Evolutionary conservation across 1,140 invertebrate species (phyloP).

Genomic region (Lasioglossum baleicum): DNA sequence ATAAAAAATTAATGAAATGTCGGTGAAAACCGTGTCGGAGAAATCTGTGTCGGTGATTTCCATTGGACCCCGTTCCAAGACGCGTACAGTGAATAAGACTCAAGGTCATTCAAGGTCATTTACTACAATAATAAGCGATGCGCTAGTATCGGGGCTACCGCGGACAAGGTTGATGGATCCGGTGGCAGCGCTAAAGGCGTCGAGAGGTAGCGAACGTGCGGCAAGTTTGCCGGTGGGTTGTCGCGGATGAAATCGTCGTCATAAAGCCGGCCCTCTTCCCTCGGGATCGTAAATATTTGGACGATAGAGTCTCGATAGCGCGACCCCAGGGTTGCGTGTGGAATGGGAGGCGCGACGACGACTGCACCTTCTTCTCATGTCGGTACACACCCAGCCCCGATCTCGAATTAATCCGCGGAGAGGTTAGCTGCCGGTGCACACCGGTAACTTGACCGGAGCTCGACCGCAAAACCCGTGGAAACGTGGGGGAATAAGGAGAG

Average conservation of each 20-base stretch:
- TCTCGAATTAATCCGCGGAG: conserved; percentile 73
- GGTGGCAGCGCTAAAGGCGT: not conserved
- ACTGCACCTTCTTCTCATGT: conserved; percentile 21
- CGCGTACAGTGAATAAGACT: too few species aligned
- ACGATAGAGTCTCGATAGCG: conserved; percentile 59
- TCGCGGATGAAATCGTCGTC: conserved; percentile 51
- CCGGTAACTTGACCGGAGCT: conserved; percentile 74
- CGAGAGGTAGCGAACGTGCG: not conserved
- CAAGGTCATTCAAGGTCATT: too few species aligned
- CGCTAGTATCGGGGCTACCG: not conserved
- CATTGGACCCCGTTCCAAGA: too few species aligned
- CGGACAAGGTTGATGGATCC: not conserved
- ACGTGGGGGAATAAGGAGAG: conserved; percentile 12
- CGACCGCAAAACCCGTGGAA: conserved; percentile 60
- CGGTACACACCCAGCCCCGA: conserved; percentile 52
- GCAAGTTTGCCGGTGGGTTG: conserved; percentile 32
- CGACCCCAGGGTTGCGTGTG: conserved; percentile 45
- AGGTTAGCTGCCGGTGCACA: conserved; percentile 68
- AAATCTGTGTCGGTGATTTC: too few species aligned
- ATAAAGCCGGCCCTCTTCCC: conserved; percentile 46
- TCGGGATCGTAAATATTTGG: conserved; percentile 64
- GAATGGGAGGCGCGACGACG: conserved; percentile 28
- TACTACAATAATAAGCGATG: too few species aligned
- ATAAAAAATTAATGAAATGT: too few species aligned
- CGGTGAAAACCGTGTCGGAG: too few species aligned